Conservation (phyloP, 2,888 invertebrate species). For the Meandrusa payeni region DNA sequence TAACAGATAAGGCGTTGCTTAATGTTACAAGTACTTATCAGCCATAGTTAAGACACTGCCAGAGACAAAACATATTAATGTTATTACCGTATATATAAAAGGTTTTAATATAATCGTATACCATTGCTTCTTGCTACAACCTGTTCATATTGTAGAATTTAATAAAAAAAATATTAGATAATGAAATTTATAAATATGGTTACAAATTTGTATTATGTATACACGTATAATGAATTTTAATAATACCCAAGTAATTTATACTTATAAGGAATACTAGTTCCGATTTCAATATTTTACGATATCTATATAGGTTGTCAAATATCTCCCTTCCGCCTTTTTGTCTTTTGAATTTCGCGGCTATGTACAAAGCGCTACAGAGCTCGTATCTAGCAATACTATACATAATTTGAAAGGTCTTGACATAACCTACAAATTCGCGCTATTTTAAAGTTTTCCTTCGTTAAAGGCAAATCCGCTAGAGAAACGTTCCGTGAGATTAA, state of each 20-base stretch:
- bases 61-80: slow-evolving; percentile 1
- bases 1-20: background rate
- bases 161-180: slow-evolving; percentile 7
- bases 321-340: no score
- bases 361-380: no score
- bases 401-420: no score
- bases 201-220: slow-evolving; percentile 13
- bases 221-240: slow-evolving; percentile 13
- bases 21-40: slow-evolving; percentile 22
- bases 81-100: slow-evolving; percentile 6
- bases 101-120: slow-evolving; percentile 9
- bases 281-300: slow-evolving; percentile 1
- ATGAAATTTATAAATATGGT: slow-evolving; percentile 7
- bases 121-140: slow-evolving; percentile 19
- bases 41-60: slow-evolving; percentile 18
- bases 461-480: no score
- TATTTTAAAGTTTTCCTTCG: no score
- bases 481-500: no score
- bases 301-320: no score
- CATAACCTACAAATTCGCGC: no score
- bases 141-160: slow-evolving; percentile 10
- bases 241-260: slow-evolving; percentile 10
- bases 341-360: no score
- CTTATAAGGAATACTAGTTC: slow-evolving; percentile 1
- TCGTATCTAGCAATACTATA: no score